Base-by-base conservation (phyloP, 2,113 vertebrate genomes). In the Mastomys coucha region DNA sequence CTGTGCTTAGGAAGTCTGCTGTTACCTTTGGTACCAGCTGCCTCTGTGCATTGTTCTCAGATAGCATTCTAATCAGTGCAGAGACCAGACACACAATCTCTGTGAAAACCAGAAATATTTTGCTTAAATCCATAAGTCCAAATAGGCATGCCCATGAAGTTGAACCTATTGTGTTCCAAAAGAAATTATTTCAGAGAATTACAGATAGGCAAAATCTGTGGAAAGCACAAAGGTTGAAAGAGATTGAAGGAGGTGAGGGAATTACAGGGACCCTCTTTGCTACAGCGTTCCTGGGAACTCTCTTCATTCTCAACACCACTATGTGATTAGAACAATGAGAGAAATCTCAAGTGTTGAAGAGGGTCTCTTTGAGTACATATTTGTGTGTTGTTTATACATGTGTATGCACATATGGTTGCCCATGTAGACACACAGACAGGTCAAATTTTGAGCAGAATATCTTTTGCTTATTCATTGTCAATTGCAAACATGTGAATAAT, bases 1-100 rank as follows among this genome's bases (percentile, higher is more conserved):
- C 72, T 97, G 82, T 63, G 89, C 77, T 49, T 90, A 75, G 65
- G 85, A 88, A 97, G 87, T 51, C 88, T 95, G 53, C 39, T 80
- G 72, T 84, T 84, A 94, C 94, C 82, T 80, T 51, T 77, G 84
- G 13, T 82, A 45, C 42, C 56, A 92, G 86, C 82, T 95, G 72
- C 42, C 75, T 88, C 17, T 80, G 67, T 80, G 33, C 36, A 77
- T 69, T 97, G 65, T 87, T 95, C 89, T 95, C 0, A 70, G 65
- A 95, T 58, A 60, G 53, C 28, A 60, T 42, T 65, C n/a, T 78
- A 91, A 94, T 95, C 91, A 91, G 89, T 26, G 16, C 49, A 65
- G 42, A 96, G 26, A 58, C 33, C 53, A 63, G 76, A 53, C 81
- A 63, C 70, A 92, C 26, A 75, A 51, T 92, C 85, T 49, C 36